A percentile compares a stretch with the other conserved stretches of the same genome.
Evolutionary conservation across 2,113 vertebrate species (phyloP).

Genomic region (Cebus imitator): DNA sequence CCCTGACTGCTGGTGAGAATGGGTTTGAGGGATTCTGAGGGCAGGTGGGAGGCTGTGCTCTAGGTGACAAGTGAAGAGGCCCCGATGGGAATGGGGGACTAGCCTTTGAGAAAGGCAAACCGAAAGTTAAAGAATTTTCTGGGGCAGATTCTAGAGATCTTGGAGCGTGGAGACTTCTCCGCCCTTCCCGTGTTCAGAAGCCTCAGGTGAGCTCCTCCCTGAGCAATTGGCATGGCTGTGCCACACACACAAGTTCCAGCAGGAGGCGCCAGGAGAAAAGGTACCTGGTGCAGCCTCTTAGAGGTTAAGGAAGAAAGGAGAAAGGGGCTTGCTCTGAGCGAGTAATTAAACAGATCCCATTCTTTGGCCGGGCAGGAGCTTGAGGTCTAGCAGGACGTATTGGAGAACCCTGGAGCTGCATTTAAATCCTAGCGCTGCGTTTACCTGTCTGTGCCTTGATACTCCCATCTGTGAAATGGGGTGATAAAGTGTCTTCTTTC

Average conservation of each 20-base stretch:
- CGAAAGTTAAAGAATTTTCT: neutral
- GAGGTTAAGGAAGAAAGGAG: neutral
- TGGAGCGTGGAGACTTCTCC: neutral
- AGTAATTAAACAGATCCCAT: accelerated
- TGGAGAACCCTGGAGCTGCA: neutral
- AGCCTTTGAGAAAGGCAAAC: neutral
- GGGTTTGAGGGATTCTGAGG: neutral
- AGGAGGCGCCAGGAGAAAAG: neutral
- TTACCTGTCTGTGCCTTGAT: neutral
- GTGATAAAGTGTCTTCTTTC: neutral
- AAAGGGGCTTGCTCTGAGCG: too few species aligned
- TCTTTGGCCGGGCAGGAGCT: too few species aligned
- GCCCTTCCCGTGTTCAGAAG: neutral
- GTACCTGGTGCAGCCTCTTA: too few species aligned
- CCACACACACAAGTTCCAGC: neutral
- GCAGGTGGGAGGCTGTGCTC: neutral
- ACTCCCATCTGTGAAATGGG: neutral
- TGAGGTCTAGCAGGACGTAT: neutral
- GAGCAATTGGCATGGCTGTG: accelerated
- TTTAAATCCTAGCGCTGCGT: neutral
- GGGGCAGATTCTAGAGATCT: neutral
- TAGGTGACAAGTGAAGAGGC: neutral
- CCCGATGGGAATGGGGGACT: neutral
- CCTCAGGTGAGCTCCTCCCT: neutral
- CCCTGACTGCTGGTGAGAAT: neutral